Evolutionary conservation across 2,113 vertebrate genomes (phyloP).

Genomic region (Recurvirostra avosetta): DNA sequence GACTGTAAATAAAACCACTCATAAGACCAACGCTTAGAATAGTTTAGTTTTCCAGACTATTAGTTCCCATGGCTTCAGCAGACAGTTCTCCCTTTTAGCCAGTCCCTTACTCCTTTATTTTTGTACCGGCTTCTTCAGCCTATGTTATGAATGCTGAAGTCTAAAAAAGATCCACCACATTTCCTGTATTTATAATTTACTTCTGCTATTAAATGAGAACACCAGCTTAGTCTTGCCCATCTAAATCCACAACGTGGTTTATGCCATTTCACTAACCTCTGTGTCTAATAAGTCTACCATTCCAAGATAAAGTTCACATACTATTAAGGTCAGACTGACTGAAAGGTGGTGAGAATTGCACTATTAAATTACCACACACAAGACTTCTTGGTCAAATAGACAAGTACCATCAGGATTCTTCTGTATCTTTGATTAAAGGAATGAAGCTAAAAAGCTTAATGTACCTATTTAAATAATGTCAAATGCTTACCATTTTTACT

Average conservation of each 20-base stretch:
- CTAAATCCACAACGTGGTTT: not conserved
- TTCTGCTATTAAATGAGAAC: not conserved
- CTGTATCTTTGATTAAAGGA: not conserved
- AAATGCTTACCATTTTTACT: not conserved
- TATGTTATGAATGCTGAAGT: fast-evolving
- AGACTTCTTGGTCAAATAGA: not conserved
- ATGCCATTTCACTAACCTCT: not conserved
- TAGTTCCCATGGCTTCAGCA: not conserved
- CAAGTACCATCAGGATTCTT: not conserved
- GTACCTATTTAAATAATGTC: not conserved
- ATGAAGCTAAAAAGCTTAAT: not conserved
- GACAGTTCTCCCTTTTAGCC: not conserved
- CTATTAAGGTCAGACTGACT: not conserved
- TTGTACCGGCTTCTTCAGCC: not conserved
- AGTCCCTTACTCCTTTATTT: not conserved
- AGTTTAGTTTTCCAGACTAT: not conserved
- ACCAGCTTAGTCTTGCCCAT: not conserved
- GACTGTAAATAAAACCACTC: not conserved
- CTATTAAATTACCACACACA: not conserved
- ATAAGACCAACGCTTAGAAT: not conserved
- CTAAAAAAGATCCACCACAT: not conserved
- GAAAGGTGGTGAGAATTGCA: not conserved
- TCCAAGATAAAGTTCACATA: not conserved
- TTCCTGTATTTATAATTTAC: not conserved
- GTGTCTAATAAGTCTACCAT: not conserved